Conservation (phyloP, 2,113 vertebrate genomes). For the Collichthys lucidus region DNA sequence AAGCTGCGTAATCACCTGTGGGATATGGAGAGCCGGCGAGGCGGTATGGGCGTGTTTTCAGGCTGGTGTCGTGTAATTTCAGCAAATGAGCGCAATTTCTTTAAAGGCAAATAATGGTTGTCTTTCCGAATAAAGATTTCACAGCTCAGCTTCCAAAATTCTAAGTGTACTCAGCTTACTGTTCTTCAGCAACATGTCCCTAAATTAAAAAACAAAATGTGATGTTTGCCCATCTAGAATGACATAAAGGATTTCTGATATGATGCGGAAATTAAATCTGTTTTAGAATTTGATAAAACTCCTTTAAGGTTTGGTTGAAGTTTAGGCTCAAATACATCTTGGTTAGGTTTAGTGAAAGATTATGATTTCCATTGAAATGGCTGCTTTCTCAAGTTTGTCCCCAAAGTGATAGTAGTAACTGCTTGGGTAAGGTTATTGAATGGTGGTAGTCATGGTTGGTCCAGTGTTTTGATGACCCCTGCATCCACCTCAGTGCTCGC, state of each 20-base stretch:
- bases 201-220: background rate
- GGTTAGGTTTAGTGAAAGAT: background rate
- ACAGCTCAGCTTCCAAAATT: background rate
- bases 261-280: too few relatives aligned
- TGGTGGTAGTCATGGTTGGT: too few relatives aligned
- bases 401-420: too few relatives aligned
- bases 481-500: too few relatives aligned
- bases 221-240: background rate
- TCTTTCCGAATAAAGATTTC: background rate
- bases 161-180: background rate
- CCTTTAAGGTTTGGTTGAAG: background rate
- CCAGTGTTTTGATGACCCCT: too few relatives aligned
- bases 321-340: background rate
- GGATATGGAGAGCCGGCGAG: conserved; percentile 27
- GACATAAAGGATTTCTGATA: too few relatives aligned
- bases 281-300: too few relatives aligned
- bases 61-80: conserved; percentile 9
- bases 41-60: conserved; percentile 4
- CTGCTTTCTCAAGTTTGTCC: too few relatives aligned
- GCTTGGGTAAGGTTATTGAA: too few relatives aligned
- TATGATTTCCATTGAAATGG: too few relatives aligned
- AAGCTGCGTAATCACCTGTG: conserved; percentile 53
- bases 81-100: background rate
- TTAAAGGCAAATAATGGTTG: background rate
- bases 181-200: background rate